phyloP scores from a whole-genome alignment of 1,140 invertebrate species.

The Tetragnatha versicolor region DNA sequence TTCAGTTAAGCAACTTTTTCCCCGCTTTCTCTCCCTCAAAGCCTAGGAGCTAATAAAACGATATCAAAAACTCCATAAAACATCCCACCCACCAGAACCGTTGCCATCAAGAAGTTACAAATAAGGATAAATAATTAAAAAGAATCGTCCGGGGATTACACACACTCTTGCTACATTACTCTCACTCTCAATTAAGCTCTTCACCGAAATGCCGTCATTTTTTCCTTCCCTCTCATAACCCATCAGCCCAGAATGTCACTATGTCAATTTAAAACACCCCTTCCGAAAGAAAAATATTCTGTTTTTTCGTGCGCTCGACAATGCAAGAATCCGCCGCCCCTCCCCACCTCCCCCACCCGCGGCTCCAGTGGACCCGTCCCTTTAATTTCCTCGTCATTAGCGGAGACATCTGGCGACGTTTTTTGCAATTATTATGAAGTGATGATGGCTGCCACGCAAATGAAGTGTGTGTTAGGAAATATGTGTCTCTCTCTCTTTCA shows the following conservation, averaged over 20 bases:
- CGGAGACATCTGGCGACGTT: constrained; percentile 42
- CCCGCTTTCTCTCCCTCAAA: no score
- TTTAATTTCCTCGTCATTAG: constrained; percentile 49
- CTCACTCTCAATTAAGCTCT: constrained; percentile 4
- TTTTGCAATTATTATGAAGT: constrained; percentile 53
- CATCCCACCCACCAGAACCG: no score
- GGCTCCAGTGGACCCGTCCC: constrained; percentile 1
- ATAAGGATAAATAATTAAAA: constrained; percentile 20
- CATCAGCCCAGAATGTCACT: constrained; percentile 18
- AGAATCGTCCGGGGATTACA: background rate
- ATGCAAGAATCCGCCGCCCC: background rate
- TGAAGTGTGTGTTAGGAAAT: constrained; percentile 14
- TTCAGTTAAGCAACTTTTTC: no score
- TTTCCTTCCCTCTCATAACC: constrained; percentile 15
- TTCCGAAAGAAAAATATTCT: background rate
- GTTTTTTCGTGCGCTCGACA: background rate
- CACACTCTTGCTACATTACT: background rate
- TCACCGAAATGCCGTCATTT: constrained; percentile 9
- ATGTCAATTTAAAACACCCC: constrained; percentile 30
- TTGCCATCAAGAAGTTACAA: no score
- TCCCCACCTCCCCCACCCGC: background rate
- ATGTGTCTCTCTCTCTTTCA: constrained; percentile 11
- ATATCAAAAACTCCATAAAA: no score
- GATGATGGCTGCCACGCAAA: constrained; percentile 30
- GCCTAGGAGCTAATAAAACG: no score